Conservation (phyloP, 2,113 vertebrate genomes). For the Calidris pugnax region DNA sequence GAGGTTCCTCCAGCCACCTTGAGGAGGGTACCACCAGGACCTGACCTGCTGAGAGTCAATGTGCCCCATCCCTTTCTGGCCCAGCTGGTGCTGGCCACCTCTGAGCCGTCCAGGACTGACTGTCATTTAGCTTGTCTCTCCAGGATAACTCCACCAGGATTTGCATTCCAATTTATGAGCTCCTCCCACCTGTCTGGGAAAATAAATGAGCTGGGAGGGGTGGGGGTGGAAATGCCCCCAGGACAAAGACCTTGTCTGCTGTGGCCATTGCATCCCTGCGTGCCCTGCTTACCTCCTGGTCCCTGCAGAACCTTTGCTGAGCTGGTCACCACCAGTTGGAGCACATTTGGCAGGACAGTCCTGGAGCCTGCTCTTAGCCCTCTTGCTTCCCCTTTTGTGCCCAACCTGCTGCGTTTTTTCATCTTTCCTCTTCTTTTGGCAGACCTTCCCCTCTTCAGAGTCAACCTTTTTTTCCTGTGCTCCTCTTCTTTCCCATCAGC, state of each 20-base stretch:
- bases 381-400: not conserved
- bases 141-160: not conserved
- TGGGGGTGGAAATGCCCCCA: not conserved
- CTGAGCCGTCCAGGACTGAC: not conserved
- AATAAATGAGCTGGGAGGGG: not conserved
- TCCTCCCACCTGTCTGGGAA: not conserved
- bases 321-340: not conserved
- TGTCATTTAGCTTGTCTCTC: not conserved
- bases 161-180: not conserved
- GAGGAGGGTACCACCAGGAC: not conserved
- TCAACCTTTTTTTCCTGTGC: not conserved
- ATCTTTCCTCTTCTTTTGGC: not conserved
- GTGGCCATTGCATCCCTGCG: not conserved
- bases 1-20: accelerated
- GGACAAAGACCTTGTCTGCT: not conserved
- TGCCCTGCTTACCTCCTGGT: not conserved
- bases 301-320: not conserved
- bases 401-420: not conserved
- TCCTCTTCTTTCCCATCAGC: not conserved
- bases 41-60: not conserved
- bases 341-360: not conserved
- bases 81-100: not conserved
- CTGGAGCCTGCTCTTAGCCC: not conserved
- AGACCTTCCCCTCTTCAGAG: not conserved
- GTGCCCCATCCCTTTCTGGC: not conserved